phyloP scores from a whole-genome alignment of 1,140 invertebrate species.

The Neodiprion virginianus region DNA sequence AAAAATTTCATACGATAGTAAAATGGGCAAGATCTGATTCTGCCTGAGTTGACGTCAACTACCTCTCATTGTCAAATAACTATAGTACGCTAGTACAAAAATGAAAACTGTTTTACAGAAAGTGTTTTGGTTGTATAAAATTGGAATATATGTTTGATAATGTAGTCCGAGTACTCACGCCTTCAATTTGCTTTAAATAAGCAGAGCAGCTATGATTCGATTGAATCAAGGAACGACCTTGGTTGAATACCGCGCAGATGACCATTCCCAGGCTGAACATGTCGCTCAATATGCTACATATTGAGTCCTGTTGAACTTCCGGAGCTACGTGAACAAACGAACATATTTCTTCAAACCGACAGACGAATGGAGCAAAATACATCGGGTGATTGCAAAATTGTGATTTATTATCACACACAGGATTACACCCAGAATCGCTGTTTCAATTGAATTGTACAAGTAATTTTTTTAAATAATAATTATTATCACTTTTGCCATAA shows the following conservation, averaged over 20 bases:
- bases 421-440: too few relatives aligned
- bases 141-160: conserved; percentile 13
- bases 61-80: too few relatives aligned
- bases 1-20: too few relatives aligned
- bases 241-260: conserved; percentile 90
- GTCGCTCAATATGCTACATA: conserved; percentile 86
- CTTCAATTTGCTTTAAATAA: conserved; percentile 90
- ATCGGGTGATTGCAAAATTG: too few relatives aligned
- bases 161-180: conserved; percentile 70
- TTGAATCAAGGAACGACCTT: conserved; percentile 84
- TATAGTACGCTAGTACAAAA: too few relatives aligned
- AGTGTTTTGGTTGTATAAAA: not conserved
- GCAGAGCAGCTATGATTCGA: conserved; percentile 86
- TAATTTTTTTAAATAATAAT: too few relatives aligned
- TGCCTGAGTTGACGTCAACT: too few relatives aligned
- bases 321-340: conserved; percentile 70
- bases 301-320: conserved; percentile 84
- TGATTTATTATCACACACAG: too few relatives aligned
- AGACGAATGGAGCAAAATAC: too few relatives aligned
- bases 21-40: too few relatives aligned
- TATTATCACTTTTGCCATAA: too few relatives aligned
- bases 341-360: not conserved
- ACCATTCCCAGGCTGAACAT: conserved; percentile 96
- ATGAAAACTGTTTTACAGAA: conserved; percentile 19
- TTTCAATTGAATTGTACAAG: too few relatives aligned